Conservation (phyloP, 2,797 vertebrate species). For the Chromobotia macracanthus region DNA sequence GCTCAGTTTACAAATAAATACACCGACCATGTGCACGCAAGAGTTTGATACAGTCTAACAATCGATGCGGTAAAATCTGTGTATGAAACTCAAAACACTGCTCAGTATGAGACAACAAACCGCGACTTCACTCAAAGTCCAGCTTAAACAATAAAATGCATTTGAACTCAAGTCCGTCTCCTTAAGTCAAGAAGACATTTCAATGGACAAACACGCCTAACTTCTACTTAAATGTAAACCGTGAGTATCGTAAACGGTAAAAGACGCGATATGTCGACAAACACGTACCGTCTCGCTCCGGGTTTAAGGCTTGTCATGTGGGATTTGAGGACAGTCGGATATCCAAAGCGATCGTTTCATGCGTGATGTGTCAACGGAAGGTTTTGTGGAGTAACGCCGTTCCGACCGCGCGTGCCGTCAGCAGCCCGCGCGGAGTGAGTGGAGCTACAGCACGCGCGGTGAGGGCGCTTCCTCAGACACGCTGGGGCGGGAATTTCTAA, state of each 20-base stretch:
- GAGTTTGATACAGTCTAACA: conserved; percentile 1
- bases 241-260: conserved; percentile 20
- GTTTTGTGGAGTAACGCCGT: conserved; percentile 38
- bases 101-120: not conserved
- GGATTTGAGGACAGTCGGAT: conserved; percentile 31
- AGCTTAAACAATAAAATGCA: not conserved
- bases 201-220: conserved; percentile 19
- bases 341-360: conserved; percentile 50
- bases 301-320: conserved; percentile 26
- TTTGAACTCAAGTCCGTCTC: conserved; percentile 17
- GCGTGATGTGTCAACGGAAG: conserved; percentile 45
- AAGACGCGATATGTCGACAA: conserved; percentile 19
- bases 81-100: conserved; percentile 24
- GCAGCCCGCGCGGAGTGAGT: conserved; percentile 46
- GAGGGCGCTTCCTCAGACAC: conserved; percentile 55
- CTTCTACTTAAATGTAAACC: conserved; percentile 14
- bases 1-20: conserved; percentile 1
- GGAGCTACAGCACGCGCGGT: conserved; percentile 42
- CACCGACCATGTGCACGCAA: conserved; percentile 7
- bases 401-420: conserved; percentile 51
- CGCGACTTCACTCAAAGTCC: not conserved
- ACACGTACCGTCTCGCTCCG: conserved; percentile 49
- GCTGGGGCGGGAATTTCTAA: conserved; percentile 60
- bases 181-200: conserved; percentile 15
- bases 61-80: conserved; percentile 23